Evolutionary conservation across 1,140 invertebrate species (phyloP).

Genomic region (Chlorops oryzae): DNA sequence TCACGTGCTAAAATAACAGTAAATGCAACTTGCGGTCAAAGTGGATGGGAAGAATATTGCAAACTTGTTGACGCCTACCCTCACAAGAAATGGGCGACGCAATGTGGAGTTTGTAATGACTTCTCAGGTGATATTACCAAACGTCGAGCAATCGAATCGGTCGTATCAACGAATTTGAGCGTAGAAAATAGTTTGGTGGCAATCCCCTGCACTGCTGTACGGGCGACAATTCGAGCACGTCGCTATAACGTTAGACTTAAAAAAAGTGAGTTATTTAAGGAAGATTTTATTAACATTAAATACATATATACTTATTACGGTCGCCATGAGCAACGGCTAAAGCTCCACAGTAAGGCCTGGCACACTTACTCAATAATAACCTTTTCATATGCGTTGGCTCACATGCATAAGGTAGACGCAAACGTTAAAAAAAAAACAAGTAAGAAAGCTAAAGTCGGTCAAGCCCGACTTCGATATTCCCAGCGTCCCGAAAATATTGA

Average conservation of each 20-base stretch:
- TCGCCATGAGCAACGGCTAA: too few relatives aligned
- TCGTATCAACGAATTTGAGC: constrained; percentile 64
- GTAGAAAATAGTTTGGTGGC: constrained; percentile 93
- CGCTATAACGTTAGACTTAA: constrained; percentile 83
- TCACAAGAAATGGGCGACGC: constrained; percentile 43
- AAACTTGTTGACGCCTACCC: constrained; percentile 51
- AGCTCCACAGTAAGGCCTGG: too few relatives aligned
- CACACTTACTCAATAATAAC: too few relatives aligned
- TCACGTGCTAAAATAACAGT: constrained; percentile 69
- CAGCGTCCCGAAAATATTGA: too few relatives aligned
- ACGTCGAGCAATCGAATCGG: constrained; percentile 77
- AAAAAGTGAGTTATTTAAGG: constrained; percentile 86
- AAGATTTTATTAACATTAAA: too few relatives aligned
- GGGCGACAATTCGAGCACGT: constrained; percentile 81
- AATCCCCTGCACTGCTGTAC: constrained; percentile 80
- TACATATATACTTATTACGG: too few relatives aligned
- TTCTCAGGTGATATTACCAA: constrained; percentile 65
- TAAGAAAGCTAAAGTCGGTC: too few relatives aligned
- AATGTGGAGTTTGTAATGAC: constrained; percentile 65
- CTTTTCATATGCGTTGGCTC: too few relatives aligned
- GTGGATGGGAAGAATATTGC: constrained; percentile 76
- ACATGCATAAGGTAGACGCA: too few relatives aligned
- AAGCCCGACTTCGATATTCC: too few relatives aligned
- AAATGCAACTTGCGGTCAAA: constrained; percentile 87
- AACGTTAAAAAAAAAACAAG: too few relatives aligned